Evolutionary conservation across 2,797 vertebrate genomes (phyloP).

Genomic region (Sylvia borin): DNA sequence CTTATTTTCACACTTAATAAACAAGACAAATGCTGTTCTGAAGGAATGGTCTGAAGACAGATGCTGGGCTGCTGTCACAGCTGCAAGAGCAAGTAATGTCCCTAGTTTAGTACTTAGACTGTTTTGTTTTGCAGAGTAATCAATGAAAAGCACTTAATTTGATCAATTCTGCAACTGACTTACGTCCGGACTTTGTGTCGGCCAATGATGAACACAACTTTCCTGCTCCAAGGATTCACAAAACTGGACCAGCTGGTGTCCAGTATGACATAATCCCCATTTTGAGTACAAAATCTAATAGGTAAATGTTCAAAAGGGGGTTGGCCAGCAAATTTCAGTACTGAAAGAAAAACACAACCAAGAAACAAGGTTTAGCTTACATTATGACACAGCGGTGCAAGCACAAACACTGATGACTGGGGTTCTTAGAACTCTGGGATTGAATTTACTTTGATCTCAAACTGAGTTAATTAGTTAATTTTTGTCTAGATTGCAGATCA

Average conservation of each 20-base stretch:
- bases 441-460: not conserved
- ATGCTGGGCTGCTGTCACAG: not conserved
- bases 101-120: not conserved
- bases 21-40: not conserved
- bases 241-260: slow-evolving; percentile 82
- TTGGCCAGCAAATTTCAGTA: slow-evolving; percentile 75
- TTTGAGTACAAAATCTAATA: slow-evolving; percentile 78
- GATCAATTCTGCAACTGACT: slow-evolving; percentile 20
- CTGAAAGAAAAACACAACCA: slow-evolving; percentile 27
- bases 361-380: not conserved
- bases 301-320: slow-evolving; percentile 79
- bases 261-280: slow-evolving; percentile 76
- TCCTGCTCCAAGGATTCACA: slow-evolving; percentile 80
- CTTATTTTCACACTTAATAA: not conserved
- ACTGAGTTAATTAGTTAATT: not conserved
- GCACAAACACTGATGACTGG: not conserved
- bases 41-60: not conserved
- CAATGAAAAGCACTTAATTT: not conserved
- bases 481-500: not conserved
- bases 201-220: slow-evolving; percentile 77
- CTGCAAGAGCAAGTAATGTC: not conserved
- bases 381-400: not conserved
- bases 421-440: not conserved
- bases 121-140: not conserved
- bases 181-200: slow-evolving; percentile 78